Base-by-base conservation (phyloP, 2,113 vertebrate genomes). In the Grammomys surdaster region DNA sequence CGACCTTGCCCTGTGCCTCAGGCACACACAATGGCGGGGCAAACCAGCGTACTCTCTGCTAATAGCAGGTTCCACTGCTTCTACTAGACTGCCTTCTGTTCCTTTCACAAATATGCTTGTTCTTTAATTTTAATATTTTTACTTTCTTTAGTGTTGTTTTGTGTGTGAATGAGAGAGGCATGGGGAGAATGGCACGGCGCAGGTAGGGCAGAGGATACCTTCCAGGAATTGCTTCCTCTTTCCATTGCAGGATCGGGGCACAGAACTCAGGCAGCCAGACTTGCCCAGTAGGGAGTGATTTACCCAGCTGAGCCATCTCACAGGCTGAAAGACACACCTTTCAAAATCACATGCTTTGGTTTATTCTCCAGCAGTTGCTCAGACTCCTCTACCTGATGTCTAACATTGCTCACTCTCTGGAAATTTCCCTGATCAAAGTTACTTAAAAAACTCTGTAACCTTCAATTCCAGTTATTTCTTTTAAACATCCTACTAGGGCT, bases 21-120 rank as follows among this genome's bases (percentile, higher is more conserved):
- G 80, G 56, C 75, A 75, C 1, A 67, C 46, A 70, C 8, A 28
- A 28, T 2, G 36, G 87, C 73, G 63, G 54, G 73, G 72, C 7
- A 1, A 40, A 54, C 56, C 60, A 14, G 43, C 0, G 1, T 10
- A 10, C 24, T 51, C 43, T 40, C 14, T 4, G 24, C 77, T 0
- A 1, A 24, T 26, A 70, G 85, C 5, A 26, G 56, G 33, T 3
- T 26, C 31, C 7, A 0, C 43, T 0, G 16, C 20, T 76, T 26
- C 36, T 22, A 13, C 28, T 20, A 77, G 11, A 40, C 54, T 14
- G 36, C 33, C 69, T 91, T 69, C 22, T 94, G 67, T 40, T 72
- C 77, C 60, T 90, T 65, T 88, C 63, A 69, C 10, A 7, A 67
- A 33, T 1, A 48, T 2, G 19, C 10, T 4, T 63, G 56, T 28